phyloP scores from a whole-genome alignment of 1,140 invertebrate species.

The Neomicropteryx cornuta region DNA sequence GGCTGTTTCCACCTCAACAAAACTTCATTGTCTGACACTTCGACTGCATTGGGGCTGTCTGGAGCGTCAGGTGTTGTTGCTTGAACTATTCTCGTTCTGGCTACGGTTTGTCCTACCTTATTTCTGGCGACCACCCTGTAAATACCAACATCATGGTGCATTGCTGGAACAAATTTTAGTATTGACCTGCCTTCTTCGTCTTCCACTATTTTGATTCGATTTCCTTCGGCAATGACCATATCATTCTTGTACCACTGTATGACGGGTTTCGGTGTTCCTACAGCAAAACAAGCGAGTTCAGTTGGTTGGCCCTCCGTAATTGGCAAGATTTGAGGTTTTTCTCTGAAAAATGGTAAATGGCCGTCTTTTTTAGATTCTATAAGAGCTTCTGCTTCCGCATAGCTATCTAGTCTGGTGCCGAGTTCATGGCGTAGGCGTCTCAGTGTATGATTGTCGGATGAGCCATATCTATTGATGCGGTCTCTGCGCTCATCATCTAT shows the following conservation, averaged over 20 bases:
- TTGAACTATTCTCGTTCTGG: constrained; percentile 59
- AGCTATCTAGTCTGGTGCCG: constrained; percentile 65
- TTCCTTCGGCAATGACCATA: constrained; percentile 68
- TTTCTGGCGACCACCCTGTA: constrained; percentile 94
- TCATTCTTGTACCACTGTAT: constrained; percentile 97
- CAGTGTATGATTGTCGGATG: constrained; percentile 55
- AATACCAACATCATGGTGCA: constrained; percentile 75
- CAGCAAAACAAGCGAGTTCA: constrained; percentile 71
- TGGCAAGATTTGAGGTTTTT: constrained; percentile 67
- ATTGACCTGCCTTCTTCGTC: constrained; percentile 70
- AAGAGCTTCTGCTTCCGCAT: constrained; percentile 74
- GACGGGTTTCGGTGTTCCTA: constrained; percentile 78
- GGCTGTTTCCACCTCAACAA: constrained; percentile 83
- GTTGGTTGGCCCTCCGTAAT: constrained; percentile 69
- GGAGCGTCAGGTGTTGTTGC: constrained; percentile 69
- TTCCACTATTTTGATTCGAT: constrained; percentile 62
- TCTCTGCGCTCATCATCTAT: constrained; percentile 81
- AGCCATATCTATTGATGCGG: constrained; percentile 66
- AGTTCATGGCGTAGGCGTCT: constrained; percentile 70
- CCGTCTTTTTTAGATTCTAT: constrained; percentile 70
- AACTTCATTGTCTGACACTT: constrained; percentile 76
- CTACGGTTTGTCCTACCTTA: constrained; percentile 64
- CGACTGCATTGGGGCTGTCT: constrained; percentile 73
- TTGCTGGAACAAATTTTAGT: constrained; percentile 60
- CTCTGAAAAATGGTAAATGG: constrained; percentile 67